Conservation (phyloP, 1,140 invertebrate genomes). For the Melitaea cinxia region DNA sequence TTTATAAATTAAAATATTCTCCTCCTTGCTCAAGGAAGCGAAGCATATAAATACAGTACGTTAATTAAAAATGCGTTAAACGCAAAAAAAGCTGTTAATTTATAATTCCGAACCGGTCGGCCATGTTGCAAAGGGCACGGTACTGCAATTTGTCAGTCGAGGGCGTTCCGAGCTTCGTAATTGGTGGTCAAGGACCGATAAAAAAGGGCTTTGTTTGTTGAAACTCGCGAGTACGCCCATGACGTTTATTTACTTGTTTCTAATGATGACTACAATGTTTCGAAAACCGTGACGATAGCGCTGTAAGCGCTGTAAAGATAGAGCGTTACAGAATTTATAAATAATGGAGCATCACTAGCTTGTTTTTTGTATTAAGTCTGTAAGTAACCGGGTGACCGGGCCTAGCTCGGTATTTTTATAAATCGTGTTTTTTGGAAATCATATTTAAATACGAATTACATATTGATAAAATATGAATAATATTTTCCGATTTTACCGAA, state of each 20-base stretch:
- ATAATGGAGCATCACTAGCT: too few species aligned
- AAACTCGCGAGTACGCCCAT: conserved; percentile 48
- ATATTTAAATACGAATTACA: too few species aligned
- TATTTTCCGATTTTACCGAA: too few species aligned
- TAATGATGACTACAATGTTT: conserved; percentile 13
- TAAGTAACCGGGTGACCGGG: too few species aligned
- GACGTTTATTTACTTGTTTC: conserved; percentile 40
- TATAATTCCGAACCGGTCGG: conserved; percentile 37
- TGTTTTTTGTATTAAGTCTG: too few species aligned
- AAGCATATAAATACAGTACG: neutral
- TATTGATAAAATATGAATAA: too few species aligned
- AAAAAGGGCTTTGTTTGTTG: conserved; percentile 63
- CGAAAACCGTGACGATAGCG: neutral
- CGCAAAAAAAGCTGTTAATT: conserved; percentile 24
- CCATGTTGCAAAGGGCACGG: conserved; percentile 61
- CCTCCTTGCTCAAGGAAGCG: neutral
- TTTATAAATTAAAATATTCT: neutral
- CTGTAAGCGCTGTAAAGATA: too few species aligned
- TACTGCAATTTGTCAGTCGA: conserved; percentile 64
- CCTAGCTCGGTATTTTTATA: too few species aligned
- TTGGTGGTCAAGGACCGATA: conserved; percentile 61
- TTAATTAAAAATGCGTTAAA: conserved; percentile 12
- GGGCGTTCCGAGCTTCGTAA: conserved; percentile 64
- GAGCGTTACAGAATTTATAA: too few species aligned
- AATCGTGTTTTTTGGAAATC: too few species aligned